These are phyloP conservation scores for Phrynocephalus guinanensis DNA, from an alignment of 2,797 vertebrate genomes.

Conservation along the genomic window DNA sequence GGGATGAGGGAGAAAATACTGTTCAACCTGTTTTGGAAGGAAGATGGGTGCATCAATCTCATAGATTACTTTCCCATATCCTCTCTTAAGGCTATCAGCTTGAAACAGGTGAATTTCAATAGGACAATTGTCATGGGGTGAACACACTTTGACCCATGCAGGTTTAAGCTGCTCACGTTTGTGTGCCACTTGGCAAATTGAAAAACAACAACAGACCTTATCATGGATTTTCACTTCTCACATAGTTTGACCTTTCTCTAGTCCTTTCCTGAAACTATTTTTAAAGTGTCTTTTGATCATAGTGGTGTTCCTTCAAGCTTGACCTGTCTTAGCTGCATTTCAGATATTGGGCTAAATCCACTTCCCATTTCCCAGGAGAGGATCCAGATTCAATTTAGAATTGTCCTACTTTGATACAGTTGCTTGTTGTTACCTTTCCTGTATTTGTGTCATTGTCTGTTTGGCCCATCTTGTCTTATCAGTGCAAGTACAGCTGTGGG, in stretches of 20 bases:
- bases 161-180: neutral
- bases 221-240: neutral
- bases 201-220: neutral
- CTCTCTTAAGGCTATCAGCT: neutral
- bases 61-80: no score
- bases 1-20: neutral
- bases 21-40: neutral
- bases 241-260: no score
- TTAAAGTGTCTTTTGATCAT: neutral
- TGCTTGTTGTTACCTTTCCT: neutral
- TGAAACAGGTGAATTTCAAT: neutral
- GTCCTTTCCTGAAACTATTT: neutral
- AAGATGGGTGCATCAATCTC: neutral
- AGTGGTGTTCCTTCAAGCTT: neutral
- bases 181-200: neutral
- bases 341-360: neutral
- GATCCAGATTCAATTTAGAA: no score
- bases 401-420: no score
- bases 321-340: neutral
- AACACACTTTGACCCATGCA: neutral
- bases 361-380: no score
- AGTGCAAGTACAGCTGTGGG: neutral
- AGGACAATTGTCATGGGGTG: no score
- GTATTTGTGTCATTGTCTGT: neutral
- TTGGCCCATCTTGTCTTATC: neutral